Evolutionary conservation across 2,888 invertebrate species (phyloP).

Genomic region (Anorthoa munda): DNA sequence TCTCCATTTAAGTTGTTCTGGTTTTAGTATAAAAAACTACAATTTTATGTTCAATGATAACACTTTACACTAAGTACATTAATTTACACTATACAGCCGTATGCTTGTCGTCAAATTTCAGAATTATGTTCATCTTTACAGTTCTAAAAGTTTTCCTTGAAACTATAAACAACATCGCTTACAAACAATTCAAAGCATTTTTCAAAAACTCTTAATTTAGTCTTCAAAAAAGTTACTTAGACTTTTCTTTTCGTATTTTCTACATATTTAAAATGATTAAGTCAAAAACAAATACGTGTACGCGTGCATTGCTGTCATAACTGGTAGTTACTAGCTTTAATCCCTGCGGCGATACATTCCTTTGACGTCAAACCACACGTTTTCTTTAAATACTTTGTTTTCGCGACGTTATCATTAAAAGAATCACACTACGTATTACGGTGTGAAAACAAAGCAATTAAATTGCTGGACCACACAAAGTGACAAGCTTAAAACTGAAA

Average conservation of each 20-base stretch:
- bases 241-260: background rate
- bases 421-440: conserved; percentile 28
- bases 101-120: background rate
- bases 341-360: conserved; percentile 18
- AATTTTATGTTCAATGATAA: conserved; percentile 1
- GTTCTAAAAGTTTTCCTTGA: background rate
- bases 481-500: conserved; percentile 85
- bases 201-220: background rate
- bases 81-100: background rate
- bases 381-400: conserved; percentile 31
- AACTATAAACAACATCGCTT: background rate
- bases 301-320: background rate
- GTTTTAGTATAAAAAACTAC: conserved; percentile 23
- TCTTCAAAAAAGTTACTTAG: background rate
- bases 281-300: conserved; percentile 1
- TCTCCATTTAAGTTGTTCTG: conserved; percentile 29
- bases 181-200: background rate
- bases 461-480: conserved; percentile 81
- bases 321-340: conserved; percentile 10
- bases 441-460: conserved; percentile 65
- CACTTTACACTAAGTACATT: background rate
- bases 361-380: conserved; percentile 42
- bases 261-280: background rate
- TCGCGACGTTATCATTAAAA: conserved; percentile 40
- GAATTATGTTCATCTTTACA: background rate